Evolutionary conservation across 1,140 invertebrate genomes (phyloP).

Genomic region (Papilio machaon): DNA sequence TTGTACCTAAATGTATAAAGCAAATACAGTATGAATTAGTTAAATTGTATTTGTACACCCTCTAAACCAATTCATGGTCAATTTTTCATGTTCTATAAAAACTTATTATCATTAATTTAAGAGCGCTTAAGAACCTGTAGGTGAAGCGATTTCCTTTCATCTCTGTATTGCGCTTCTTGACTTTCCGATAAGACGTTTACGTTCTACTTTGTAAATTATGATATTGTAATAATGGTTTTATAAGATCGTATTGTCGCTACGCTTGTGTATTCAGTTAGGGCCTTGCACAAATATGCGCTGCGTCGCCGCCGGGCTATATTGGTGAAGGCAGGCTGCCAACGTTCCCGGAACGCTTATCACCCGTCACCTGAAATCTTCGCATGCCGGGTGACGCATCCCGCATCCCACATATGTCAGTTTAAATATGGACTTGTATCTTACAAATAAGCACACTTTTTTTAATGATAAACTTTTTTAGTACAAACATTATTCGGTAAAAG

Average conservation of each 20-base stretch:
- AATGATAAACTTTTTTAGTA: neutral
- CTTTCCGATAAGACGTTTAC: neutral
- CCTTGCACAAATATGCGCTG: constrained; percentile 51
- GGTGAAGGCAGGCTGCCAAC: constrained; percentile 71
- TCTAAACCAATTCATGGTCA: too few species aligned
- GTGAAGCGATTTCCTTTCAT: neutral
- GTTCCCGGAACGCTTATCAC: constrained; percentile 57
- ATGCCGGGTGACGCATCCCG: constrained; percentile 55
- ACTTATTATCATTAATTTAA: neutral
- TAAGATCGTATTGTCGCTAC: constrained; percentile 35
- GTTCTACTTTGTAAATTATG: neutral
- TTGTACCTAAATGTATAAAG: too few species aligned
- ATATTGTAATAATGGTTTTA: neutral
- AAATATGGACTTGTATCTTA: constrained; percentile 20
- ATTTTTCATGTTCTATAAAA: neutral
- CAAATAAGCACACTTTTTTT: constrained; percentile 21
- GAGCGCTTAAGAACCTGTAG: neutral
- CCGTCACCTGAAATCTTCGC: constrained; percentile 65
- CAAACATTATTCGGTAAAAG: neutral
- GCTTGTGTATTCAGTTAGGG: constrained; percentile 31
- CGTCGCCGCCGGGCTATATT: constrained; percentile 63
- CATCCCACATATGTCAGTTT: constrained; percentile 41
- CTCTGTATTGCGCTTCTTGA: neutral
- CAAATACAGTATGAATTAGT: too few species aligned
- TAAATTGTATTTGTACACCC: too few species aligned